Percentiles rank a stretch among this genome's conserved stretches.
Evolutionary conservation across 2,113 vertebrate genomes (phyloP).

Genomic region (Aegithalos caudatus): DNA sequence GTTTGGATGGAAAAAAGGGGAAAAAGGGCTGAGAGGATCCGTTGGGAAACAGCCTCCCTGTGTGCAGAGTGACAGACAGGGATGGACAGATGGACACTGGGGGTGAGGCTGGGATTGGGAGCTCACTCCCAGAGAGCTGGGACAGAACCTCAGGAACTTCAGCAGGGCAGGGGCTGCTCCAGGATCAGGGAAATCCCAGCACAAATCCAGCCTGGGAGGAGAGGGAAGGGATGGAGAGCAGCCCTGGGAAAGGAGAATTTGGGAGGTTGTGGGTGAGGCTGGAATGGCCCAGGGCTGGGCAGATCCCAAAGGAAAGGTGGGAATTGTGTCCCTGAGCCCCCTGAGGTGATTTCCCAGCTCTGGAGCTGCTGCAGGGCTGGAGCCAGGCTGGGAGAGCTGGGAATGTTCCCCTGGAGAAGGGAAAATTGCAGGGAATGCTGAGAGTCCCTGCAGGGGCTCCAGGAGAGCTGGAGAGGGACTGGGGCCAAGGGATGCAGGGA

Average conservation of each 20-base stretch:
- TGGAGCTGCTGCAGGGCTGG: too few species aligned
- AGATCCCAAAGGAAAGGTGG: too few species aligned
- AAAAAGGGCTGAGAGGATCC: rapidly evolving
- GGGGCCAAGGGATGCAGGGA: background rate
- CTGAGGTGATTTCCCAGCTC: too few species aligned
- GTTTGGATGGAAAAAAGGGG: background rate
- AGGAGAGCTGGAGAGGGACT: background rate
- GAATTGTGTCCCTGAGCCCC: too few species aligned
- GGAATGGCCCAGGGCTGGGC: too few species aligned
- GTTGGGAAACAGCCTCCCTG: too few species aligned
- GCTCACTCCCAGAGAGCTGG: background rate
- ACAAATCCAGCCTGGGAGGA: background rate
- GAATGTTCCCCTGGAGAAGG: too few species aligned
- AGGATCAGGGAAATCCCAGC: rapidly evolving
- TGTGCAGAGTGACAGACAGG: rapidly evolving
- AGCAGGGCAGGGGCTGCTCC: background rate
- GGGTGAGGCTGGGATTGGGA: background rate
- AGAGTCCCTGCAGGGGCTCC: too few species aligned
- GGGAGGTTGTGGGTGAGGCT: background rate
- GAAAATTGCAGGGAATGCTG: too few species aligned
- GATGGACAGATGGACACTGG: background rate
- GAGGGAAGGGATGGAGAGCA: background rate
- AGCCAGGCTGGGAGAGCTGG: too few species aligned
- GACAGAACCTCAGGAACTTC: too few species aligned
- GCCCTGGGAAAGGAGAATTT: background rate